Evolutionary conservation across 1,140 invertebrate species (phyloP), one percentile per base, ranked within the genome.

Genomic region (Manduca sexta): DNA sequence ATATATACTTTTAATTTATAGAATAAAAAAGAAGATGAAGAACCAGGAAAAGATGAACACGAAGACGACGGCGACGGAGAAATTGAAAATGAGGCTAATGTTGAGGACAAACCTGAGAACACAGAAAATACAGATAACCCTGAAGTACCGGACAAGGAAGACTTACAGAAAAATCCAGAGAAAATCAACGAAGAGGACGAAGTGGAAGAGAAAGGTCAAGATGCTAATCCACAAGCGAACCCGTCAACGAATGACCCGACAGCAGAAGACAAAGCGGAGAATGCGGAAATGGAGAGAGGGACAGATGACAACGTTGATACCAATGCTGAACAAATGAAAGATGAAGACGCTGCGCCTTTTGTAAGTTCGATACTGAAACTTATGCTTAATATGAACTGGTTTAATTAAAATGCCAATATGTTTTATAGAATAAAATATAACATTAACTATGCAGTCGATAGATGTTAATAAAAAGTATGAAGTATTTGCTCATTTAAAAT

Each of bases 131-230:
- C 15, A 26, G 33, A 55, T 11, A 49, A 50, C 10, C 8, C 17
- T 29, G 82, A 86, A 40, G 82, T 87, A 14, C 16, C 15, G 0
- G 18, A 33, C 16, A n/a, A 45, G 8, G 16, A n/a, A 18, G 43
- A 45, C 71, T 87, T 3, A 77, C 80, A 10, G 76, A 79, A 40
- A 26, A 86, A 84, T 42, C 66, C 66, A 6, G 82, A 88, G n/a
- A 60, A 84, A 35, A 73, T 86, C 48, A 76, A 87, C 5, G 75
- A 87, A 38, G 72, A 88, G 65, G 69, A 93, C 86, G 61, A 91
- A 86, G 58, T 65, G 59, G 74, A 92, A 84, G 75, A 94, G 61
- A 91, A 96, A 67, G 92, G 94, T 67, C 90, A 95, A 5, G 89
- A 92, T 53, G 89, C 79, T 11, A 79, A 88, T 40, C 80, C 89